Percentiles rank a stretch among this genome's conserved stretches.
Conservation (phyloP, 92 coral and sea anemone genomes). For the Umimayanthus kanabou region DNA sequence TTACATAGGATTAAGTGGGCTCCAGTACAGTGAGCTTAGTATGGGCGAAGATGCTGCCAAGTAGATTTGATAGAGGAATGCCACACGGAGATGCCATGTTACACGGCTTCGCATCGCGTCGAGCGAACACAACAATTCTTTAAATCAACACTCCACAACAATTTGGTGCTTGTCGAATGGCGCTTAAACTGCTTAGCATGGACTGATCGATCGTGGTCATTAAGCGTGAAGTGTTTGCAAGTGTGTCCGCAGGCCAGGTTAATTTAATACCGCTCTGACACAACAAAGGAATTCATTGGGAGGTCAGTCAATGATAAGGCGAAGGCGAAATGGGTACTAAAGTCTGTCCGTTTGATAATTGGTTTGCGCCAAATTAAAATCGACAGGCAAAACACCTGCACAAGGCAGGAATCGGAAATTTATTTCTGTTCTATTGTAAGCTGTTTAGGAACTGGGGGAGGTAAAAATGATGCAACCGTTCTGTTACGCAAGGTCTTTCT, state of each 20-base stretch:
- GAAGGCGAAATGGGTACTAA: neutral
- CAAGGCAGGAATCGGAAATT: neutral
- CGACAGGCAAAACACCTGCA: conserved; percentile 12
- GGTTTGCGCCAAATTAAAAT: neutral
- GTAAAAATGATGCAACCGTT: neutral
- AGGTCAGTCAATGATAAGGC: neutral
- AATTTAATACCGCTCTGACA: conserved; percentile 26
- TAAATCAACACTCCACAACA: conserved; percentile 39
- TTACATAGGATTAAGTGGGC: conserved; percentile 43
- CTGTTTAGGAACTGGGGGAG: conserved; percentile 5
- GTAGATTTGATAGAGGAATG: conserved; percentile 29
- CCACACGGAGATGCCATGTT: neutral
- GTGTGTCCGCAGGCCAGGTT: conserved; percentile 41
- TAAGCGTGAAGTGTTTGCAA: conserved; percentile 27
- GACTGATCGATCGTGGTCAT: conserved; percentile 36
- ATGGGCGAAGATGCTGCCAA: conserved; percentile 24
- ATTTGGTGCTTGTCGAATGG: conserved; percentile 42
- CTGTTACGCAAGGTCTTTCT: neutral
- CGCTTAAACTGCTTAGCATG: conserved; percentile 35
- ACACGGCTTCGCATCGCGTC: conserved; percentile 12
- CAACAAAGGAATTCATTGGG: conserved; percentile 29
- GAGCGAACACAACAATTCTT: conserved; percentile 10
- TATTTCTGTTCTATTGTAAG: neutral
- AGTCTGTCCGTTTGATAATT: neutral
- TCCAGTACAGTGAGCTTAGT: conserved; percentile 30